A percentile compares a stretch with the other conserved stretches of the same genome.
phyloP scores from a whole-genome alignment of 2,113 vertebrate genomes.

The Otus sunia region DNA sequence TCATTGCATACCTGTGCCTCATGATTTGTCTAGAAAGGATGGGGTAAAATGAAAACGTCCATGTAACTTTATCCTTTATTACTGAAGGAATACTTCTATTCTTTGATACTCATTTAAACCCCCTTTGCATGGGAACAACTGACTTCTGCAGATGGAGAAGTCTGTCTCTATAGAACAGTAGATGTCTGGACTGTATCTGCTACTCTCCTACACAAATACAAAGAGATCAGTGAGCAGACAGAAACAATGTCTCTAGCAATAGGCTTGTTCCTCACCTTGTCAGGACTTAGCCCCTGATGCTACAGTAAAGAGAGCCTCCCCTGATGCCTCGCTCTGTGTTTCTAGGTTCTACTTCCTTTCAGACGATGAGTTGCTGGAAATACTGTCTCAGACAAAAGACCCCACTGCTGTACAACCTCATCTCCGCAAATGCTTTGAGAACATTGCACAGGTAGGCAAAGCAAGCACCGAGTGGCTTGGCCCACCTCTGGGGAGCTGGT shows the following conservation, averaged over 20 bases:
- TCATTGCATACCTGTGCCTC: background rate
- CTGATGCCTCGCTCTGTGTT: background rate
- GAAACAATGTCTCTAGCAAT: background rate
- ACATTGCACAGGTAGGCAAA: conserved; percentile 79
- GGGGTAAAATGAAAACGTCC: background rate
- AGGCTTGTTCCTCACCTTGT: background rate
- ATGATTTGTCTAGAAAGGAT: background rate
- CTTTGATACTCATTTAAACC: background rate
- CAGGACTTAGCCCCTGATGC: background rate
- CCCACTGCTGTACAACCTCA: conserved; percentile 91
- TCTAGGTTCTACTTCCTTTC: conserved; percentile 94
- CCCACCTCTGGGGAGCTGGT: background rate
- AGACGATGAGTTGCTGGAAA: conserved; percentile 91
- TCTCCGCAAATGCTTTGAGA: conserved; percentile 92
- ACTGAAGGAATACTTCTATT: background rate
- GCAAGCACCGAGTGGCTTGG: background rate
- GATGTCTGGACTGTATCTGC: background rate
- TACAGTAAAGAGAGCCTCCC: background rate
- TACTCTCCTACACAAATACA: background rate
- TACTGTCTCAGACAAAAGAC: conserved; percentile 91
- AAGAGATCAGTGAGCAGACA: background rate
- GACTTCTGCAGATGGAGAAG: background rate
- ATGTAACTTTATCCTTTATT: background rate
- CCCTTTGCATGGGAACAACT: background rate
- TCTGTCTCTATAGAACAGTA: background rate